A percentile compares a stretch with the other conserved stretches of the same genome.
These are phyloP conservation scores for Amblyjoppa fuscipennis DNA, from an alignment of 2,888 invertebrate species.

Conservation along the genomic window DNA sequence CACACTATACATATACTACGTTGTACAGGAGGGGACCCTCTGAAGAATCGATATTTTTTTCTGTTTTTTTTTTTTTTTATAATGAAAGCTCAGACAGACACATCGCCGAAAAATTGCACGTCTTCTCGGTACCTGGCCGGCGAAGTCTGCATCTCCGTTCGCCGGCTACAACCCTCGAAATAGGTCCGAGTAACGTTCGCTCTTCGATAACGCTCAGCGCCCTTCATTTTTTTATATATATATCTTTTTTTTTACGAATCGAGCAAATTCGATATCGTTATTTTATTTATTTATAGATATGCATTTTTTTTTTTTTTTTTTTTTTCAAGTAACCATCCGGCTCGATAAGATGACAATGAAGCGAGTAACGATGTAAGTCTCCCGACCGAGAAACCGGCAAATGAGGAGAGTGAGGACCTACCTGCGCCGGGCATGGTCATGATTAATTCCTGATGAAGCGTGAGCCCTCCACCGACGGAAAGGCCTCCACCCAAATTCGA, in stretches of 20 bases:
- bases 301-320: not conserved
- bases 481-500: constrained; percentile 83
- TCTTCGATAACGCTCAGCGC: not conserved
- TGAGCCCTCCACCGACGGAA: constrained; percentile 82
- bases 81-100: not conserved
- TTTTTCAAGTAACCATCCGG: not conserved
- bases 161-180: not conserved
- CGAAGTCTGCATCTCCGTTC: not conserved
- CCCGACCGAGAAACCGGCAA: constrained; percentile 20
- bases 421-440: constrained; percentile 83
- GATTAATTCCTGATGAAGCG: constrained; percentile 84
- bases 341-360: constrained; percentile 7
- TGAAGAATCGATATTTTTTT: constrained; percentile 45
- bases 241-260: not conserved
- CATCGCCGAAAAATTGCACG: not conserved
- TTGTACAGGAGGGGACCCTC: not conserved
- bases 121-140: not conserved
- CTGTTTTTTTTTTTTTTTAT: not conserved
- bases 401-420: constrained; percentile 65
- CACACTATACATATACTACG: not conserved
- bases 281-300: not conserved
- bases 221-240: not conserved
- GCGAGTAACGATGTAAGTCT: constrained; percentile 2
- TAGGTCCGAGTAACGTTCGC: not conserved
- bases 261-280: not conserved